Percentiles rank a stretch among this genome's conserved stretches.
Conservation (phyloP, 2,113 vertebrate species). For the Campylomormyrus numenius region DNA sequence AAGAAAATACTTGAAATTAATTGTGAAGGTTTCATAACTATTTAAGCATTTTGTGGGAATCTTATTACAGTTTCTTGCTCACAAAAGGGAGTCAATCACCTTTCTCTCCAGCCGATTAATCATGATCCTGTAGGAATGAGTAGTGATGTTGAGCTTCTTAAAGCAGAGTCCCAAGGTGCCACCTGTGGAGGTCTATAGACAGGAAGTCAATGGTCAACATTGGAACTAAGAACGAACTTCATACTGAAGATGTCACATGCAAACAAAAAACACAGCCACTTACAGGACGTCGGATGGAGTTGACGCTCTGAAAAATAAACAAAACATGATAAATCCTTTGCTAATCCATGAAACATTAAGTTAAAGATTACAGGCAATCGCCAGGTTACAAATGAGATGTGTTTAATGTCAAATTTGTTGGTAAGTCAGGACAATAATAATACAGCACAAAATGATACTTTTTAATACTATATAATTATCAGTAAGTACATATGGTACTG, state of each 20-base stretch:
- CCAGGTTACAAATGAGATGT: background rate
- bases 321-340: slow-evolving; percentile 18
- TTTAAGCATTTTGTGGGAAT: background rate
- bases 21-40: background rate
- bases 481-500: too few species aligned
- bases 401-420: background rate
- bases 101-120: slow-evolving; percentile 80
- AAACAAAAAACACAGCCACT: slow-evolving; percentile 54
- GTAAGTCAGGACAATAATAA: background rate
- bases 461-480: too few species aligned
- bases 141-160: slow-evolving; percentile 89
- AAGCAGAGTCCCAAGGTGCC: slow-evolving; percentile 87
- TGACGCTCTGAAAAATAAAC: slow-evolving; percentile 75
- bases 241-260: background rate
- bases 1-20: background rate
- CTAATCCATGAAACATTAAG: background rate
- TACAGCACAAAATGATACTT: background rate
- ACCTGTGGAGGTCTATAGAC: slow-evolving; percentile 68
- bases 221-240: background rate
- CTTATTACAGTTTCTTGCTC: background rate
- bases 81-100: slow-evolving; percentile 50
- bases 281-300: slow-evolving; percentile 82
- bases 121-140: slow-evolving; percentile 66
- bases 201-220: slow-evolving; percentile 30
- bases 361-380: background rate